Base-by-base conservation (phyloP, 2,888 invertebrate genomes). In the Mesodorylaimus sp. region DNA sequence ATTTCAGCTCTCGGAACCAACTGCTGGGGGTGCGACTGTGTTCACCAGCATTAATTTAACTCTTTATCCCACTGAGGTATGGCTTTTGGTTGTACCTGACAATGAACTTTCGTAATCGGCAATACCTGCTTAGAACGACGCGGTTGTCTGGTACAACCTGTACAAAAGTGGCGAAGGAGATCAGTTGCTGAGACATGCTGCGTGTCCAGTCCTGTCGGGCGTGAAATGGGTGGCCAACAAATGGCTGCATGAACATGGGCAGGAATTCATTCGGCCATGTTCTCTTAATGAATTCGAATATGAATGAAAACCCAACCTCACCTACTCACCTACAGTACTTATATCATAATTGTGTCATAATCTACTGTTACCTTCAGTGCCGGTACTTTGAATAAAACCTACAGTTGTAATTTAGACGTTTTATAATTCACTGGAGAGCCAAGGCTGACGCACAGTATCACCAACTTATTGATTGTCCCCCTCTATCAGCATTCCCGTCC, bases 11-110 rank as follows among this genome's bases (percentile, higher is more conserved):
- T 85, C 83, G 55, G 88, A 93, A 64, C 95, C 95, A 26, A 79
- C 83, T 49, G 89, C 88, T 67, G 97, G 97, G 2, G 95, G 95
- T 21, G 91, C 89, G 3, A 97, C 95, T 0, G 95, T 95, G 21
- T 97, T 97, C 69, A 87, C 93, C 0, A 77, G 79, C 55, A 73
- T 93, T 26, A 81, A 81, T n/a, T 75, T 83, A 29, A 78, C 85
- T 26, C 70, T 95, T 49, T 82, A 80, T 76, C 95, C 97, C 0
- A 76, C 77, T 61, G 85, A 83, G 63, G 71, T 70, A 56, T 49
- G 51, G 28, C 23, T 3, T 19, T 39, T 39, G n/a, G n/a, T n/a
- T n/a, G n/a, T n/a, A n/a, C 42, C 42, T 23, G 24, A 19, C 45
- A 24, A 27, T 7, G 26, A 29, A 45, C 5, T n/a, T 10, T 7